Evolutionary conservation across 2,113 vertebrate genomes (phyloP).

Genomic region (Archocentrus centrarchus): DNA sequence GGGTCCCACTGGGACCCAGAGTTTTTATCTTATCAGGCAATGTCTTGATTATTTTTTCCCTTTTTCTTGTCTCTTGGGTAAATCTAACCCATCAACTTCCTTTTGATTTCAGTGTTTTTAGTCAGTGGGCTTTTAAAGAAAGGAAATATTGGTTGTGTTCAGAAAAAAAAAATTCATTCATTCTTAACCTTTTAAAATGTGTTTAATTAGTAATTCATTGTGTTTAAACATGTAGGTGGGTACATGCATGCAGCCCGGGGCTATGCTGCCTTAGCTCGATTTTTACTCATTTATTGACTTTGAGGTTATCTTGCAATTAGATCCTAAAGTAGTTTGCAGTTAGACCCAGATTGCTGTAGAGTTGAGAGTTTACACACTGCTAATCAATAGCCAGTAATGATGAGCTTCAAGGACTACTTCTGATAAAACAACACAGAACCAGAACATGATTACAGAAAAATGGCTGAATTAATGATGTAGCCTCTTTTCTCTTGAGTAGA

Average conservation of each 20-base stretch:
- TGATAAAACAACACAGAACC: background rate
- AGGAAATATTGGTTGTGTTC: background rate
- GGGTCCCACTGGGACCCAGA: slow-evolving; percentile 13
- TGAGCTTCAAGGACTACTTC: background rate
- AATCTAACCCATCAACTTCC: background rate
- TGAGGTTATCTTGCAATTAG: slow-evolving; percentile 52
- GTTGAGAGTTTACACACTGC: background rate
- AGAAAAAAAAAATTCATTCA: slow-evolving; percentile 1
- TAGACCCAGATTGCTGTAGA: slow-evolving; percentile 54
- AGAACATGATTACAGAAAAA: background rate
- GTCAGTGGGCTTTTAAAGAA: background rate
- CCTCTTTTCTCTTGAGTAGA: background rate
- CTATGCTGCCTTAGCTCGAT: background rate
- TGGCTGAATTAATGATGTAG: background rate
- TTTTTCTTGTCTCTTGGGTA: slow-evolving; percentile 32
- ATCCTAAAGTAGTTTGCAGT: slow-evolving; percentile 52
- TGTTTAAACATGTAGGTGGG: background rate
- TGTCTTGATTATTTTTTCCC: slow-evolving; percentile 49
- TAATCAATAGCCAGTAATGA: background rate
- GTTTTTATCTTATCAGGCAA: slow-evolving; percentile 45
- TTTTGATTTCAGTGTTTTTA: slow-evolving; percentile 13
- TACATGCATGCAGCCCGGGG: background rate
- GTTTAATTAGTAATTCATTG: background rate
- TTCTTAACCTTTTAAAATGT: background rate
- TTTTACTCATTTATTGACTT: background rate